Percentiles rank a stretch among this genome's conserved stretches.
These are phyloP conservation scores for Strigamia maritima DNA, from an alignment of 2,888 invertebrate species.

Conservation along the genomic window DNA sequence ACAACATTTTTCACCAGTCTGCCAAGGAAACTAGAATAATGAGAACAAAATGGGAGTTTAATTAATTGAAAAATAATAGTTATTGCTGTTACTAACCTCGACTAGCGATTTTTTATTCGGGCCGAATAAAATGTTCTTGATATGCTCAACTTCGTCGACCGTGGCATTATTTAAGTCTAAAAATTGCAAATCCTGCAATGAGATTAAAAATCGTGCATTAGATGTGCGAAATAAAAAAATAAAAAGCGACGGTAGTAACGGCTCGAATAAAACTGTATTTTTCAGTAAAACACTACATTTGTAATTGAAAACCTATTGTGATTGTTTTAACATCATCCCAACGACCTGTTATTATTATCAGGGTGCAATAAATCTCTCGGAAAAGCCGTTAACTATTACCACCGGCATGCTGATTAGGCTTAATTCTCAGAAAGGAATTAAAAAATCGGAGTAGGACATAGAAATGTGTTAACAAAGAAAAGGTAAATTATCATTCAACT, in stretches of 20 bases:
- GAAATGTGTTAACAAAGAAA: neutral
- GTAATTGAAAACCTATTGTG: neutral
- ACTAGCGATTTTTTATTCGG: slow-evolving; percentile 38
- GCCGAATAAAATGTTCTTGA: slow-evolving; percentile 61
- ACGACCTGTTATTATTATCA: neutral
- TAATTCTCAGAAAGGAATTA: neutral
- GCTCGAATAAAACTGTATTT: neutral
- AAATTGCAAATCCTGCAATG: slow-evolving; percentile 66
- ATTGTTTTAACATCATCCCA: neutral
- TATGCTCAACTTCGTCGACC: slow-evolving; percentile 64
- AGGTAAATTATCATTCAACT: neutral
- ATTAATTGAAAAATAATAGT: too few species aligned
- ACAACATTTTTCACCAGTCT: neutral
- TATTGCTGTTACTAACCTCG: neutral
- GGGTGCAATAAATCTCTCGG: neutral
- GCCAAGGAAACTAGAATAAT: slow-evolving; percentile 1
- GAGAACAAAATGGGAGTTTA: too few species aligned
- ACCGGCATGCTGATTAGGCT: slow-evolving; percentile 23
- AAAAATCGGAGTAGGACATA: neutral
- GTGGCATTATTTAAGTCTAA: slow-evolving; percentile 70
- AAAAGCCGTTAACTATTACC: slow-evolving; percentile 11
- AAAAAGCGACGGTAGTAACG: neutral
- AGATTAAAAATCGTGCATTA: slow-evolving; percentile 36
- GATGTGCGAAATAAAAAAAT: neutral
- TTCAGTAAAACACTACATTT: neutral